Evolutionary conservation across 2,888 invertebrate species (phyloP), one percentile per base, ranked within the genome.

Genomic region (Orthosia cruda): DNA sequence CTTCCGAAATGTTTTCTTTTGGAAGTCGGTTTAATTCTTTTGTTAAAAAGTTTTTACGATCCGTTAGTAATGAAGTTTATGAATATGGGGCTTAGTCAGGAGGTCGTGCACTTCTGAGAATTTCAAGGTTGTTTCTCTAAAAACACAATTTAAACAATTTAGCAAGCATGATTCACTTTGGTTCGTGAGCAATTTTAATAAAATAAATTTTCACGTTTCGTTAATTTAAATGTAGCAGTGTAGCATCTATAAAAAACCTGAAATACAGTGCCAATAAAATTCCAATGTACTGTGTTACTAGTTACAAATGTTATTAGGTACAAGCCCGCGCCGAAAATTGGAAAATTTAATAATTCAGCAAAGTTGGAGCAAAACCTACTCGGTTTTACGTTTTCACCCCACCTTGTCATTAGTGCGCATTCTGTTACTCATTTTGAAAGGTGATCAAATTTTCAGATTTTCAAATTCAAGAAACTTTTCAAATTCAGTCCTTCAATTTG

Each of bases 261-360:
- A 71, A 80, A 73, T 70, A 71, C 63, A 63, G 12, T 32, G 52
- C 62, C 69, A 63, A 80, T 81, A 84, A 87, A 87, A 87, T 73
- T 72, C 61, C 79, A 74, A 82, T 82, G 74, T 71, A 84, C 61
- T 20, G 71, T 71, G 65, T 77, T 80, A 83, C 72, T 75, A 77
- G 80, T 84, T 81, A 73, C 61, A 66, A 84, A 85, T 82, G 82
- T 81, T 84, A 81, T 79, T 73, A 84, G 79, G 61, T 74, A 78
- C 72, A 75, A 71, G 71, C 61, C 74, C 80, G 69, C 70, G 71
- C 72, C 81, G 77, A 76, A 90, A 89, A 90, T 89, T 88, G 88
- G 83, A 88, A 89, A 90, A 87, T 87, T 90, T 90, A 90, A 90
- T 90, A 90, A 87, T 90, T 89, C 89, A 90, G 75, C 77, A 70